Conservation (phyloP, 1,140 invertebrate species). For the Hormaphis cornu region DNA sequence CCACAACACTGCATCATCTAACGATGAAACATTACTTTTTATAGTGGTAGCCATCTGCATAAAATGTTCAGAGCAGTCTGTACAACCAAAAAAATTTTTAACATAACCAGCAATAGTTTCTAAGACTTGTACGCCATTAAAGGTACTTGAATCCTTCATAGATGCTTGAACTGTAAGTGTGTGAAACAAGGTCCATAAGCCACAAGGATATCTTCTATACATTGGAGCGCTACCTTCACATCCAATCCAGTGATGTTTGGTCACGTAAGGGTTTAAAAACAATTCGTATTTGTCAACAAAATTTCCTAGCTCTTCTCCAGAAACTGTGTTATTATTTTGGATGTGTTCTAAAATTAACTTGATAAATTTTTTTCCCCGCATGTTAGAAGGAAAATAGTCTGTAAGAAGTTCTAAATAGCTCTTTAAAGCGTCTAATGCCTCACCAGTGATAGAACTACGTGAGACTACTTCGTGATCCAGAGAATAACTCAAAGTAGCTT, state of each 20-base stretch:
- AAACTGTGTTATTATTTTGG: constrained; percentile 13
- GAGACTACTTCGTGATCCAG: constrained; percentile 70
- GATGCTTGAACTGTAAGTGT: constrained; percentile 75
- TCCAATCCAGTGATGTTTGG: constrained; percentile 60
- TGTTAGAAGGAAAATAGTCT: constrained; percentile 62
- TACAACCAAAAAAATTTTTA: constrained; percentile 87
- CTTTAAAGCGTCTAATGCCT: constrained; percentile 60
- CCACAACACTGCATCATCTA: constrained; percentile 77
- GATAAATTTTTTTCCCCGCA: constrained; percentile 43
- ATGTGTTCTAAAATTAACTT: constrained; percentile 41
- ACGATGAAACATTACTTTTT: constrained; percentile 55
- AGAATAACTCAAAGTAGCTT: constrained; percentile 68
- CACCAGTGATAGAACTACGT: constrained; percentile 56
- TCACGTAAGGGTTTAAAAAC: constrained; percentile 44
- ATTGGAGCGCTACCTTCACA: constrained; percentile 68
- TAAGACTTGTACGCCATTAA: constrained; percentile 52
- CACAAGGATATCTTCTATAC: constrained; percentile 86
- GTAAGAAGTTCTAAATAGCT: constrained; percentile 60
- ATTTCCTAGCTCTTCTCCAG: constrained; percentile 50
- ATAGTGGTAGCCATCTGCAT: constrained; percentile 62
- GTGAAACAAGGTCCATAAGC: constrained; percentile 92
- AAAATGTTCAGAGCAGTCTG: constrained; percentile 83
- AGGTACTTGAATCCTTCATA: constrained; percentile 45
- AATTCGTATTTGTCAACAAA: constrained; percentile 48
- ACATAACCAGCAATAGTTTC: constrained; percentile 79